These are phyloP conservation scores for Belgica antarctica DNA, from an alignment of 2,888 invertebrate species.

Conservation along the genomic window DNA sequence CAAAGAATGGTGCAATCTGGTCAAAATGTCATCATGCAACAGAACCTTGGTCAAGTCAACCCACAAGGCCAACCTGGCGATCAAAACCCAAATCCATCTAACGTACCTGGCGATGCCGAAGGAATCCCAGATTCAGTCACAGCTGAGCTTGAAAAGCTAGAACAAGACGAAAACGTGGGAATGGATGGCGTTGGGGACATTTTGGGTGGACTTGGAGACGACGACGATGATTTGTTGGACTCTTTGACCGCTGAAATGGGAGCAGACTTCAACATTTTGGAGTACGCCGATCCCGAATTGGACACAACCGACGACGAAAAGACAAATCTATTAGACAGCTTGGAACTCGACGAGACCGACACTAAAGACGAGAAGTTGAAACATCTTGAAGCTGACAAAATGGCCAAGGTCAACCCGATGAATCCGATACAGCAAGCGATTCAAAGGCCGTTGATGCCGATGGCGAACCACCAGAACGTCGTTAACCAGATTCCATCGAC, in stretches of 20 bases:
- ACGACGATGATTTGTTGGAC: conserved; percentile 80
- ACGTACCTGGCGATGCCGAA: conserved; percentile 52
- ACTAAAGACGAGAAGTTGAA: conserved; percentile 64
- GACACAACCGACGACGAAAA: conserved; percentile 76
- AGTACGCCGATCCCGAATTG: conserved; percentile 92
- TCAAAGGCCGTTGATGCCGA: conserved; percentile 36
- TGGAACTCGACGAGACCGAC: conserved; percentile 76
- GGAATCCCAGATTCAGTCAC: conserved; percentile 68
- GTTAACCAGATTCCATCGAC: conserved; percentile 45
- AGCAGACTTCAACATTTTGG: conserved; percentile 90
- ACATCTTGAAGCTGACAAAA: conserved; percentile 48
- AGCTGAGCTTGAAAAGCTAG: conserved; percentile 67
- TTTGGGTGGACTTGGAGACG: conserved; percentile 77
- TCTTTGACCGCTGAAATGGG: conserved; percentile 79
- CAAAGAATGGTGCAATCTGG: conserved; percentile 20
- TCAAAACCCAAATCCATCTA: neutral
- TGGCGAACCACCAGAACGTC: conserved; percentile 45
- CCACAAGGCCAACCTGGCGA: neutral
- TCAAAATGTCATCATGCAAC: conserved; percentile 40
- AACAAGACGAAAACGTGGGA: conserved; percentile 63
- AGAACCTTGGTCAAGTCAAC: conserved; percentile 35
- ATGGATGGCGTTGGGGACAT: conserved; percentile 73
- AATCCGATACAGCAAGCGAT: conserved; percentile 43
- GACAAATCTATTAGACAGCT: conserved; percentile 80
- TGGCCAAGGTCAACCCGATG: conserved; percentile 35